Base-by-base conservation (phyloP, 2,888 invertebrate genomes). In the Drosophila demipolita region DNA sequence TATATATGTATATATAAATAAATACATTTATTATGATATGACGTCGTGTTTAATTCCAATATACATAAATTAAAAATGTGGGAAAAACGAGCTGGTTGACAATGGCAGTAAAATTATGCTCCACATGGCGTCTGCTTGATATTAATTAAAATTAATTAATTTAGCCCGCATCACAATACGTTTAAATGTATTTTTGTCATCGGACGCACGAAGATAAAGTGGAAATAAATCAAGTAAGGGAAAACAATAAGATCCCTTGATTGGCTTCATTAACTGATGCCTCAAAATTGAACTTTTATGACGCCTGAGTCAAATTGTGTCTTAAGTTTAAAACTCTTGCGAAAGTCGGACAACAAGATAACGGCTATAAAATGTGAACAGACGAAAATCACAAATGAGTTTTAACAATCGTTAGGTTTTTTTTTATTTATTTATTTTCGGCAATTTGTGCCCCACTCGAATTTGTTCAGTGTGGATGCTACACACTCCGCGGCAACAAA, bases 361-460 rank as follows among this genome's bases (percentile, higher is more conserved):
- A 73, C 42, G 69, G 63, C 63, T 29, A 78, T 63, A 66, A 77
- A 85, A 70, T 65, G 76, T 65, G 73, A 23, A 23, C 74, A 76
- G 73, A 77, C 68, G 59, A 58, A 59, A 58, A 69, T 65, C 64
- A 48, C 58, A 73, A 78, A 80, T 59, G 70, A 73, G 71, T 69
- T 58, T 60, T 54, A 73, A 73, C 48, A 80, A 83, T 71, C 59
- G 61, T 36, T 67, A 62, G 62, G 74, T 76, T 70, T 80, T 85
- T 76, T 76, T 85, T 76, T 80, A 80, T 84, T 85, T 84, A 85
- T 84, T 88, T 80, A 77, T 69, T 73, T 80, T 76, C 54, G 72
- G 66, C 66, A 66, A 66, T 66, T 70, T 40, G 55, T 32, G 32
- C 5, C 20, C 17, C 2, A 5, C 38, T 48, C 20, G 33, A 50